A percentile compares a stretch with the other conserved stretches of the same genome.
phyloP scores from a whole-genome alignment of 1,140 invertebrate genomes.

The Uloborus diversus region DNA sequence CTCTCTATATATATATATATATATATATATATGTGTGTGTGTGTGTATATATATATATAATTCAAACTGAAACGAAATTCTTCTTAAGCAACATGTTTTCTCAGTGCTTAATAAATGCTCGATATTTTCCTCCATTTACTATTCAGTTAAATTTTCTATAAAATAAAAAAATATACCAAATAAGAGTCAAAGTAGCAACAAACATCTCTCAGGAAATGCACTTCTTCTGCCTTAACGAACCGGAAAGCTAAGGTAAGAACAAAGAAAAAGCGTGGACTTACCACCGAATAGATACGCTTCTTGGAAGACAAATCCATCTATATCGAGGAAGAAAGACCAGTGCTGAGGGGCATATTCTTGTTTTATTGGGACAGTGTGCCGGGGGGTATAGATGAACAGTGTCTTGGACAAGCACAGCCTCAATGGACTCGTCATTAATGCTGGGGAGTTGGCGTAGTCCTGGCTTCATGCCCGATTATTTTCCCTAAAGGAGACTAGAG shows the following conservation, averaged over 20 bases:
- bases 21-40: no score
- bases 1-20: no score
- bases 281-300: slow-evolving; percentile 17
- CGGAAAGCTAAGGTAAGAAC: slow-evolving; percentile 10
- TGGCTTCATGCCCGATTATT: slow-evolving; percentile 47
- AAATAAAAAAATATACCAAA: no score
- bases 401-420: slow-evolving; percentile 26
- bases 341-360: slow-evolving; percentile 30
- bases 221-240: no score
- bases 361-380: slow-evolving; percentile 48
- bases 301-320: slow-evolving; percentile 29
- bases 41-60: no score
- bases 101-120: no score
- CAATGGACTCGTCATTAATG: slow-evolving; percentile 50
- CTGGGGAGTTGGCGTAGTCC: slow-evolving; percentile 44
- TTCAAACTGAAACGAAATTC: no score
- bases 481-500: slow-evolving; percentile 23
- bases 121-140: background rate
- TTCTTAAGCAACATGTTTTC: no score
- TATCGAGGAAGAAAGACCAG: slow-evolving; percentile 23
- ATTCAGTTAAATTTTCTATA: background rate
- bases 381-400: slow-evolving; percentile 9
- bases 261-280: background rate
- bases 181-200: no score
- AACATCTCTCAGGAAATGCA: no score